phyloP scores from a whole-genome alignment of 2,113 vertebrate species.

The Hippocampus barbouri region DNA sequence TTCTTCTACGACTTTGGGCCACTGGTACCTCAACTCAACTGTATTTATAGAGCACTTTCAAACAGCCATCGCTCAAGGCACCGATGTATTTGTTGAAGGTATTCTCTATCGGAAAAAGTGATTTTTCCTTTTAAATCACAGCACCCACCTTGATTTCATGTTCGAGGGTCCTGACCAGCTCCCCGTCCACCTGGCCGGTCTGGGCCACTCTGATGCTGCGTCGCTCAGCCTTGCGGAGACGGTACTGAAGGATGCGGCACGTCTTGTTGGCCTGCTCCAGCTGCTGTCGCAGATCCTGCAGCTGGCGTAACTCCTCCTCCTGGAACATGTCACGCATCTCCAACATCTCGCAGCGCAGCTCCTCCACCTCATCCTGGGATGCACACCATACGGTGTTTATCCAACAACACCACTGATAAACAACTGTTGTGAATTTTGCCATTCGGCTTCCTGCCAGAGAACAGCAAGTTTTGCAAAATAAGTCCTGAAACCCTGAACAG shows the following conservation, averaged over 20 bases:
- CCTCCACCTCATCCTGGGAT: slow-evolving; percentile 87
- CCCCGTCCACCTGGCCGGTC: slow-evolving; percentile 90
- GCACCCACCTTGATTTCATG: slow-evolving; percentile 85
- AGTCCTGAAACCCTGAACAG: too few species aligned
- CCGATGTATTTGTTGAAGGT: slow-evolving; percentile 3
- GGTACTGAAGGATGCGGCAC: slow-evolving; percentile 94
- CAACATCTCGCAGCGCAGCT: slow-evolving; percentile 94
- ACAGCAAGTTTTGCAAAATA: too few species aligned
- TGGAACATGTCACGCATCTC: slow-evolving; percentile 96
- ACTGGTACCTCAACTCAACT: too few species aligned
- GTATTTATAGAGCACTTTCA: too few species aligned
- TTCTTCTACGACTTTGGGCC: too few species aligned
- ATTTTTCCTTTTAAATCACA: neutral
- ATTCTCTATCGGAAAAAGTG: neutral
- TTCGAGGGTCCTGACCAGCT: slow-evolving; percentile 88
- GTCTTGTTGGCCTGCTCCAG: slow-evolving; percentile 92
- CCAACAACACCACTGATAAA: neutral
- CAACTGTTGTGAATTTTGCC: neutral
- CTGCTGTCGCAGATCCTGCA: slow-evolving; percentile 91
- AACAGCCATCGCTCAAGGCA: too few species aligned
- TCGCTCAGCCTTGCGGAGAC: slow-evolving; percentile 92
- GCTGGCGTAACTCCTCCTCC: slow-evolving; percentile 91
- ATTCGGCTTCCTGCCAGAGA: too few species aligned
- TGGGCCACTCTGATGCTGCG: slow-evolving; percentile 90
- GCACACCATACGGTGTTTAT: neutral